These are phyloP conservation scores for Taxidea taxus DNA, from an alignment of 2,113 vertebrate species.

Conservation along the genomic window DNA sequence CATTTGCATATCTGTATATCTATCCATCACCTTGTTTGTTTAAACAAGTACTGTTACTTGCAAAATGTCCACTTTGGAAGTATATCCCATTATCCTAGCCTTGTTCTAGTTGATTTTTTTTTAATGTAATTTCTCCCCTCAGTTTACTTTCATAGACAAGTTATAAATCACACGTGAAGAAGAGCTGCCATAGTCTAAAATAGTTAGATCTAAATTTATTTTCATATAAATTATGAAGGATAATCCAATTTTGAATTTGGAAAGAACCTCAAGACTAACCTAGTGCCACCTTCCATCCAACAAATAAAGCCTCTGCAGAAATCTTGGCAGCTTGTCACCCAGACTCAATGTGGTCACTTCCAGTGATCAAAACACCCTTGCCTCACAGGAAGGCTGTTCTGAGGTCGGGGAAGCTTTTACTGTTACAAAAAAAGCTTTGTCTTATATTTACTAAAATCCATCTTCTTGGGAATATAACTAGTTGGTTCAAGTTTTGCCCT, in stretches of 20 bases:
- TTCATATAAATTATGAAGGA: no score
- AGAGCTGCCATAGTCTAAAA: background rate
- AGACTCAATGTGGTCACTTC: background rate
- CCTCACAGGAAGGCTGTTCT: rapidly evolving
- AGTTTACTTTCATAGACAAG: background rate
- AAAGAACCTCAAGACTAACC: background rate
- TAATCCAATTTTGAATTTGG: background rate
- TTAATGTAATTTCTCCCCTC: background rate
- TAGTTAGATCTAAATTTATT: background rate
- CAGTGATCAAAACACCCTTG: background rate
- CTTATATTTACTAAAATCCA: background rate
- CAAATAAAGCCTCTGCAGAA: background rate
- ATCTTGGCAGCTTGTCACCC: background rate
- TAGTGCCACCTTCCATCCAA: background rate
- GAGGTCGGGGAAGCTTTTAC: rapidly evolving
- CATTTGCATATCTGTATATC: background rate
- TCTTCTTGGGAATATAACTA: background rate
- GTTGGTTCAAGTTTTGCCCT: background rate
- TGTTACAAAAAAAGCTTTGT: background rate
- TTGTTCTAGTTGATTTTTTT: background rate
- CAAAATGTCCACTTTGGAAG: background rate
- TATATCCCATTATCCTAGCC: background rate
- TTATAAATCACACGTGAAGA: background rate
- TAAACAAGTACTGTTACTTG: background rate
- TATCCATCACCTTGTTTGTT: background rate